A percentile compares a stretch with the other conserved stretches of the same genome.
Conservation (phyloP, 2,797 vertebrate species). For the Coregonus suidteri region DNA sequence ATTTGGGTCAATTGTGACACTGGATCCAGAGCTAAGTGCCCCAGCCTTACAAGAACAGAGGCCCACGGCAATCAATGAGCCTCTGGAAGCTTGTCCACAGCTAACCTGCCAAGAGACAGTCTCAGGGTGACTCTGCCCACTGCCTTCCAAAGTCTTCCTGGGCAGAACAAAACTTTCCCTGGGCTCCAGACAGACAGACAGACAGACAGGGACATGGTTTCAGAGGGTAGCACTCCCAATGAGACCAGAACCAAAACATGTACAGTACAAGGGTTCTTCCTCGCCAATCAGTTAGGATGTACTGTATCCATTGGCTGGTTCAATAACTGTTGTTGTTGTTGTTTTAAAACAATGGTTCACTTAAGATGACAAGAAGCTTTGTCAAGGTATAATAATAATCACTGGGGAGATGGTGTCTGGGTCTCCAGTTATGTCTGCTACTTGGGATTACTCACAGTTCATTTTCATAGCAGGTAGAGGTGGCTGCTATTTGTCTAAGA, state of each 20-base stretch:
- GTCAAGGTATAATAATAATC: neutral
- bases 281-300: neutral
- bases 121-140: slow-evolving; percentile 27
- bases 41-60: slow-evolving; percentile 27
- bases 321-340: neutral
- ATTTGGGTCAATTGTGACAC: slow-evolving; percentile 40
- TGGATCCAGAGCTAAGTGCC: slow-evolving; percentile 61
- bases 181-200: slow-evolving; percentile 2
- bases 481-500: neutral
- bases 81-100: slow-evolving; percentile 59
- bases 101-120: slow-evolving; percentile 44
- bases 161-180: slow-evolving; percentile 1
- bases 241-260: neutral
- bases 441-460: neutral
- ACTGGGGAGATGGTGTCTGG: neutral
- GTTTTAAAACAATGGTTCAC: neutral
- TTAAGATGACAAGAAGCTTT: neutral
- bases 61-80: slow-evolving; percentile 51
- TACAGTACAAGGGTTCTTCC: neutral
- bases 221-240: neutral
- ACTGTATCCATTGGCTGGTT: slow-evolving; percentile 2
- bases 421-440: neutral
- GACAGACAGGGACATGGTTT: neutral
- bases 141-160: slow-evolving; percentile 12
- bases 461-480: neutral